Base-by-base conservation (phyloP, 2,888 invertebrate species). In the Hirudinaria manillensis region DNA sequence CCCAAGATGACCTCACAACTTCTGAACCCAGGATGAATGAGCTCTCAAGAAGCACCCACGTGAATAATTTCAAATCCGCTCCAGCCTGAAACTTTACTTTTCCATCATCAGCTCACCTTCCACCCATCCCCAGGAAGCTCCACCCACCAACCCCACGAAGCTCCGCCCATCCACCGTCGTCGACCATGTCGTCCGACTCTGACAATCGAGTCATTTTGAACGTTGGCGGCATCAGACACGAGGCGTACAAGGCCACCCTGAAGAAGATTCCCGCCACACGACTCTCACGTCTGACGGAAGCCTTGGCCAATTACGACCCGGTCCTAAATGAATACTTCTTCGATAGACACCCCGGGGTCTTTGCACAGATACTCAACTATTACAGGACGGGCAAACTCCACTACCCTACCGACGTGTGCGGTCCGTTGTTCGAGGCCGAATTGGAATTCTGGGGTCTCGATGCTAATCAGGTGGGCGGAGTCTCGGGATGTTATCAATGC, bases 321-420 rank as follows among this genome's bases (percentile, higher is more conserved):
- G 93, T 98, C 83, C 90, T 98, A 83, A 98, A 99, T 87, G 99
- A 99, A 88, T 99, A 97, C 89, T 99, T 99, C 90, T 99, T 99
- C 88, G 98, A 79, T 73, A 67, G 77, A 0, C 96, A 97, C 88
- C 96, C 96, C 51, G 96, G 95, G 74, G 97, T 92, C 70, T 97
- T 97, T 87, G 95, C 94, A 76, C 96, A 97, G 86, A 91, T 86
- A 80, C 89, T 93, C 83, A 98, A 98, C 87, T 98, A 98, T 87
- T 98, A 98, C 88, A 91, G 96, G 85, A 96, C 96, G 78, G 97
- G 98, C 76, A 98, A 98, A 86, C 90, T 99, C 79, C 98, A 99
- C 87, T 99, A 99, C 87, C 98, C 98, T 29, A 98, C 97, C 74
- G 76, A 76, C 65, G 76, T 99, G 1, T 99, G 98, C 86, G 98